Evolutionary conservation across 2,113 vertebrate species (phyloP), one percentile per base, ranked within the genome.

Genomic region (Theristicus caerulescens): DNA sequence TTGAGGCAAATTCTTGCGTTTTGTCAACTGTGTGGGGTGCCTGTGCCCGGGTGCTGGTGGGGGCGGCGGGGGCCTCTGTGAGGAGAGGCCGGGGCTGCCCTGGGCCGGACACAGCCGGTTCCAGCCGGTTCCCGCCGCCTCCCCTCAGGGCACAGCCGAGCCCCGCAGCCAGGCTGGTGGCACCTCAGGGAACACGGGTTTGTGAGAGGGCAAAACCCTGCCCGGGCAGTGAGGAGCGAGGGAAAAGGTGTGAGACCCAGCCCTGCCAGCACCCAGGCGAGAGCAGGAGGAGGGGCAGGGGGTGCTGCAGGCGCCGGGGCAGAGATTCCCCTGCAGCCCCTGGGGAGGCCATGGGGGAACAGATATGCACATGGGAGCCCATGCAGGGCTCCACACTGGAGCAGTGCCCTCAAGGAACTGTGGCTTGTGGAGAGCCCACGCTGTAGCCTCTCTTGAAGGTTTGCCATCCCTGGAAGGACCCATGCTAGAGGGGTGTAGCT

Each of bases 171-270:
- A 2, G 82, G 13, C 46, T 40, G 49, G 7, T 4, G 52, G 13
- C 1, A 1, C 24, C 54, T 3, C 8, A 2, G 70, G 26, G 32
- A 6, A 20, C 7, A 16, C 2, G 0, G 3, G 7, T 1, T 19
- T 4, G 2, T 13, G 67, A 1, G 9, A 7, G 55, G 81, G 10
- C 36, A 29, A 18, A 44, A 20, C 4, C 8, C 22, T 58, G 76
- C 47, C 5, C 17, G 7, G 29, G 46, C 42, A 4, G 20, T 2
- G 36, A 51, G 54, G 36, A 26, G 21, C 1, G 86, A 57, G 86
- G 46, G 2, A 5, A 25, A 2, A 3, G 6, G 40, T 2, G 27
- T 2, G 21, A 31, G 46, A 32, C 6, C 17, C 42, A 26, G 64
- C 34, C 47, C 42, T n/a, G 25, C 6, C 3, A 51, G 62, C 19